Base-by-base conservation (phyloP, 1,140 invertebrate species). In the Micrasema longulum region DNA sequence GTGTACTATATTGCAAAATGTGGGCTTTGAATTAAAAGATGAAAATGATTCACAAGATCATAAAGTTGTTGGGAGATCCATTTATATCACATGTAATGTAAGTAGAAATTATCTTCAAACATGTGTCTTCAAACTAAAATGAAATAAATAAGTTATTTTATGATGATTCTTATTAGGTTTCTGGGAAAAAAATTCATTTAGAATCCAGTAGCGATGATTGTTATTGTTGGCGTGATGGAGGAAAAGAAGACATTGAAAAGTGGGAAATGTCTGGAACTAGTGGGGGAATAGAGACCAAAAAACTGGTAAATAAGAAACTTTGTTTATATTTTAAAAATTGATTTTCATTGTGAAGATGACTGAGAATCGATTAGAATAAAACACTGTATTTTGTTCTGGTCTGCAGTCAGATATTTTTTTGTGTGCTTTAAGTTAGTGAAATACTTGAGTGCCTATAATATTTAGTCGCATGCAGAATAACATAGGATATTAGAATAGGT, bases 191-290 rank as follows among this genome's bases (percentile, higher is more conserved):
- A 38, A 81, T 84, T 26, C 77, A 81, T 16, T 57, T 85, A 69
- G 83, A 84, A 62, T 82, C 79, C 16, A 66, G 73, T 0, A 72
- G 77, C 22, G 2, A 77, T 0, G 74, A 76, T 1, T 84, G 83
- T 67, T 81, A 82, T 3, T 85, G 84, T 48, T 82, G 83, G 0
- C 38, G 76, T 0, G 60, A 73, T 16, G 73, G 73, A 6, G 77
- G 77, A n/a, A n/a, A 16, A 9, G 77, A 83, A 68, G 81, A 80
- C 67, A 83, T 78, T 71, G 80, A 82, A 5, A 66, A 82, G 4
- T 85, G 84, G 84, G 81, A 84, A 52, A 79, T 83, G 5, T 83
- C 82, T 0, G 84, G 80, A 0, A 70, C 83, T 0, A 73, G 81
- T 5, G 81, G 84, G 0, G 84, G 84, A 0, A 83, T 82, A 72